A percentile compares a stretch with the other conserved stretches of the same genome.
These are phyloP conservation scores for Acanthis flammea DNA, from an alignment of 2,797 vertebrate genomes.

Conservation along the genomic window DNA sequence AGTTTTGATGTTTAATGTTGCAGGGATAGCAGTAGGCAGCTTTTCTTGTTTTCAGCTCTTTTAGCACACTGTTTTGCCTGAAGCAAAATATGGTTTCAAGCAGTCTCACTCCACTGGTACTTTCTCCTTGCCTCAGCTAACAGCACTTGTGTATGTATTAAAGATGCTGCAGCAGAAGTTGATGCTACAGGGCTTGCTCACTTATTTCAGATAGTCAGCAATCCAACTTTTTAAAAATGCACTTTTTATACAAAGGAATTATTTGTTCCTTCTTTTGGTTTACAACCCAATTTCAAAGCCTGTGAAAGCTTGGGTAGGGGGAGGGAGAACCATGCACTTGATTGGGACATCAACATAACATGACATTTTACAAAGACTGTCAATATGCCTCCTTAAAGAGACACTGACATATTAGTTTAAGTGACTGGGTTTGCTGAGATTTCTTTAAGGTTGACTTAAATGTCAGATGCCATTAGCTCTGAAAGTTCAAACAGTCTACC, in stretches of 20 bases:
- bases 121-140: constrained; percentile 62
- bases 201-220: constrained; percentile 54
- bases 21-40: constrained; percentile 52
- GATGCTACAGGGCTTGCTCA: constrained; percentile 55
- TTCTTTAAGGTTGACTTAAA: constrained; percentile 72
- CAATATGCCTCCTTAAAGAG: constrained; percentile 42
- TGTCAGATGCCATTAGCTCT: constrained; percentile 72
- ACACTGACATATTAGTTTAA: constrained; percentile 48
- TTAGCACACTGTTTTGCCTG: constrained; percentile 69
- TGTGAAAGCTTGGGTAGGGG: background rate
- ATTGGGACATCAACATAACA: constrained; percentile 31
- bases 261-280: constrained; percentile 28
- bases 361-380: constrained; percentile 10
- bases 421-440: constrained; percentile 65
- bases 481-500: constrained; percentile 50
- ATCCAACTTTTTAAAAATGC: background rate
- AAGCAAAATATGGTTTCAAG: constrained; percentile 69
- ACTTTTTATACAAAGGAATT: constrained; percentile 22
- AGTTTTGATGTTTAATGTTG: constrained; percentile 70
- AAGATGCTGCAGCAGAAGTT: constrained; percentile 49
- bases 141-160: constrained; percentile 21
- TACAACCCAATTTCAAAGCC: constrained; percentile 39
- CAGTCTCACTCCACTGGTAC: constrained; percentile 27
- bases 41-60: constrained; percentile 66
- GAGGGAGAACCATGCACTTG: background rate